Evolutionary conservation across 2,888 invertebrate species (phyloP).

Genomic region (Rambutsinella grinnellia): DNA sequence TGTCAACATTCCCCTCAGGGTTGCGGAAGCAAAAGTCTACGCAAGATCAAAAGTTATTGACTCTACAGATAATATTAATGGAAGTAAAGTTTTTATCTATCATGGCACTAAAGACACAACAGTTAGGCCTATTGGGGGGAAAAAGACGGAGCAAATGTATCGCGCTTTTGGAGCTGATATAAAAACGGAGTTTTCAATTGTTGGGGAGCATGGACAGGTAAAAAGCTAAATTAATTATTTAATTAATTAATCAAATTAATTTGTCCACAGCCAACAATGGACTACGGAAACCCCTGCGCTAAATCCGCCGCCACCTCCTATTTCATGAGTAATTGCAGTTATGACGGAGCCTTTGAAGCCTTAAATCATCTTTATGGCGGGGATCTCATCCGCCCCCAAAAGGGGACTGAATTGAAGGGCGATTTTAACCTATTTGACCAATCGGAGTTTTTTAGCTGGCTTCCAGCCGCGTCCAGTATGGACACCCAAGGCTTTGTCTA

Average conservation of each 20-base stretch:
- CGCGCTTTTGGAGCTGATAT: conserved; percentile 55
- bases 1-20: no score
- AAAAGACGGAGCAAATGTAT: conserved; percentile 57
- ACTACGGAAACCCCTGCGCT: conserved; percentile 66
- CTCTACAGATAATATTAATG: conserved; percentile 66
- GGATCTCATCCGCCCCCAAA: conserved; percentile 54
- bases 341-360: conserved; percentile 67
- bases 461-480: conserved; percentile 58
- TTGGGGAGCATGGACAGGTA: conserved; percentile 62
- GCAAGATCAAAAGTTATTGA: no score
- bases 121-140: conserved; percentile 65
- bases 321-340: conserved; percentile 67
- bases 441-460: conserved; percentile 58
- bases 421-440: conserved; percentile 62
- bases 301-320: conserved; percentile 33
- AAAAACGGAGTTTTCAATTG: conserved; percentile 40
- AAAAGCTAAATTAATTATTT: neutral
- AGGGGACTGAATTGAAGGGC: conserved; percentile 15
- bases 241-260: neutral
- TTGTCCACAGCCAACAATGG: conserved; percentile 65
- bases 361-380: conserved; percentile 67
- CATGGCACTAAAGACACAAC: conserved; percentile 68
- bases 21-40: no score
- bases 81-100: conserved; percentile 68
- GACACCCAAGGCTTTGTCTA: conserved; percentile 59